Evolutionary conservation across 2,888 invertebrate species (phyloP).

Genomic region (Neoitamus cyanurus): DNA sequence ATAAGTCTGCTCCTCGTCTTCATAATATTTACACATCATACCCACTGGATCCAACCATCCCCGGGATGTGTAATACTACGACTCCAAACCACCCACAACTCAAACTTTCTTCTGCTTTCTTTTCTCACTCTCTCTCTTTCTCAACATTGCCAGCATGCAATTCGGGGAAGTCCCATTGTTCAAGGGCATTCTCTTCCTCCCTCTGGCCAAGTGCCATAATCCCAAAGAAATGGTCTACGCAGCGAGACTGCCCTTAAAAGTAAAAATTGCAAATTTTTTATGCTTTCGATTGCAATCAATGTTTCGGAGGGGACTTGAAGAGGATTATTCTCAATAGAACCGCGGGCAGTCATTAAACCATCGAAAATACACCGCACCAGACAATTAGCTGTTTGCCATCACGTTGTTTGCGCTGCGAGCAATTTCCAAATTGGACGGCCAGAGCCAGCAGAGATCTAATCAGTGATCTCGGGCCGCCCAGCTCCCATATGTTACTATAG

Average conservation of each 20-base stretch:
- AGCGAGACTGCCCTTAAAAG: neutral
- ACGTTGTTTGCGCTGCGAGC: neutral
- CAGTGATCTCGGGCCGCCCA: constrained; percentile 1
- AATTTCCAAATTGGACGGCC: neutral
- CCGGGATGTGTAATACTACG: no score
- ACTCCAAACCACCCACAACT: no score
- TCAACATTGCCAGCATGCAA: neutral
- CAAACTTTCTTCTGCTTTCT: neutral
- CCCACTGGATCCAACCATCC: no score
- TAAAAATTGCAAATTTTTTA: neutral
- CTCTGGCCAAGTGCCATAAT: neutral
- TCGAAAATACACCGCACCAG: neutral
- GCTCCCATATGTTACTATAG: neutral
- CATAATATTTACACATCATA: no score
- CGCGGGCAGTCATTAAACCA: neutral
- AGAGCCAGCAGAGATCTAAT: constrained; percentile 4
- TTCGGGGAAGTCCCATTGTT: neutral
- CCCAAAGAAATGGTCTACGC: neutral
- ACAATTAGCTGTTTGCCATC: neutral
- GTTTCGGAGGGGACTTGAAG: neutral
- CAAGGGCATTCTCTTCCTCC: neutral
- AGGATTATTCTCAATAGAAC: neutral
- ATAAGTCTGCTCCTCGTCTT: no score
- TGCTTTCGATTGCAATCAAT: neutral
- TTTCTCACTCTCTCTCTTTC: neutral